Evolutionary conservation across 2,797 vertebrate genomes (phyloP).

Genomic region (Parauchenoglanis ngamensis): DNA sequence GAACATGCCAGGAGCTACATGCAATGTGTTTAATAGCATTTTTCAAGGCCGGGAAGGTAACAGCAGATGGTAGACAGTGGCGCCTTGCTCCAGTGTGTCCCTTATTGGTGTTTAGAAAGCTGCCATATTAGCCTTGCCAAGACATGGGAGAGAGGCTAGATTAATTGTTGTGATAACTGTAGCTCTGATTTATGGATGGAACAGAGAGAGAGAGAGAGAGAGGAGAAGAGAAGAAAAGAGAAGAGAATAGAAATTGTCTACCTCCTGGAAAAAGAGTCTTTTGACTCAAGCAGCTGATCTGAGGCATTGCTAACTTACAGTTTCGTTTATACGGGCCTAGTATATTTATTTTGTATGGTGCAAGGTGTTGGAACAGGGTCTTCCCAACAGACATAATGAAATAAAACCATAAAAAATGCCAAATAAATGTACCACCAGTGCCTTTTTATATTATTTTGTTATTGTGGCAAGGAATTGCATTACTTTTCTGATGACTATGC

Average conservation of each 20-base stretch:
- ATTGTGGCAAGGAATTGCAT: neutral
- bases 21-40: conserved; percentile 48
- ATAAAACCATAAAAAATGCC: neutral
- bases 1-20: conserved; percentile 20
- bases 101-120: conserved; percentile 50
- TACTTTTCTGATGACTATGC: neutral
- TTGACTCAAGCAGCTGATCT: neutral
- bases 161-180: conserved; percentile 51
- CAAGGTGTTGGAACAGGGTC: neutral
- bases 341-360: neutral
- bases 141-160: conserved; percentile 42
- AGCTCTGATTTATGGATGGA: conserved; percentile 54
- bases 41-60: conserved; percentile 40
- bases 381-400: neutral
- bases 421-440: neutral
- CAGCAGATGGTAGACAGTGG: conserved; percentile 43
- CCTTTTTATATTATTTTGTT: neutral
- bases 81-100: conserved; percentile 35
- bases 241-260: neutral
- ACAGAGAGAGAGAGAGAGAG: conserved; percentile 3
- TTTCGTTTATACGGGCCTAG: neutral
- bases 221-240: neutral
- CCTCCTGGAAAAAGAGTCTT: neutral
- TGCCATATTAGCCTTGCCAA: conserved; percentile 44
- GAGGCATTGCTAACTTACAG: neutral